Evolutionary conservation across 1,140 invertebrate species (phyloP), one percentile per base, ranked within the genome.

Genomic region (Drosophila santomea): DNA sequence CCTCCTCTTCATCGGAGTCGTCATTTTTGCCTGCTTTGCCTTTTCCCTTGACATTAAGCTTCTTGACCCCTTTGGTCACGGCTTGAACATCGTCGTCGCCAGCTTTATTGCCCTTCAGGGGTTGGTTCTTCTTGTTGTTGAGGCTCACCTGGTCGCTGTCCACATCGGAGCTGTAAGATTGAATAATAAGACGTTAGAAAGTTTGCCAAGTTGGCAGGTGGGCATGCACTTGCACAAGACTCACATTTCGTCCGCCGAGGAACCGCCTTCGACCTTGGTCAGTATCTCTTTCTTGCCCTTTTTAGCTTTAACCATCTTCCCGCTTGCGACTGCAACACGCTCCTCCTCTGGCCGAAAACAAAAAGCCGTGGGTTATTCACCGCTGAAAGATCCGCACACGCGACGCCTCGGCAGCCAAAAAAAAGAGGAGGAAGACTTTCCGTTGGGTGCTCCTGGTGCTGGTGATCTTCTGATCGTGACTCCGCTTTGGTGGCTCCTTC

Each of bases 261-360:
- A 92, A 38, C 71, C 85, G 54, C 73, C 83, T 57, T 82, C 90
- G 60, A 66, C 86, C 51, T 76, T 58, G 69, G 80, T 79, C 77
- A 91, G 73, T 90, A 91, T 91, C 90, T 92, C 91, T 91, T 92
- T 92, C 91, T 92, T 92, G 91, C 91, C 91, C 88, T 92, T 92
- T 92, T 92, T 92, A 91, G 90, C 74, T 90, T 92, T 92, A 91
- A 92, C 91, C 91, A 92, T 92, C 91, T 91, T 92, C 78, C 85
- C 78, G 80, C 77, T 51, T 80, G 84, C 69, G 89, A 88, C 82
- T 90, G 90, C 90, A 91, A 91, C 90, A 91, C 91, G 90, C 89
- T 92, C 88, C 80, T 83, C 67, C 81, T 75, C 69, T 72, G 74
- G 74, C 68, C 81, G 76, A 71, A 63, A 50, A 91, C 80, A 63